Evolutionary conservation across 2,888 invertebrate species (phyloP), one percentile per base, ranked within the genome.

Genomic region (Neoitamus cyanurus): DNA sequence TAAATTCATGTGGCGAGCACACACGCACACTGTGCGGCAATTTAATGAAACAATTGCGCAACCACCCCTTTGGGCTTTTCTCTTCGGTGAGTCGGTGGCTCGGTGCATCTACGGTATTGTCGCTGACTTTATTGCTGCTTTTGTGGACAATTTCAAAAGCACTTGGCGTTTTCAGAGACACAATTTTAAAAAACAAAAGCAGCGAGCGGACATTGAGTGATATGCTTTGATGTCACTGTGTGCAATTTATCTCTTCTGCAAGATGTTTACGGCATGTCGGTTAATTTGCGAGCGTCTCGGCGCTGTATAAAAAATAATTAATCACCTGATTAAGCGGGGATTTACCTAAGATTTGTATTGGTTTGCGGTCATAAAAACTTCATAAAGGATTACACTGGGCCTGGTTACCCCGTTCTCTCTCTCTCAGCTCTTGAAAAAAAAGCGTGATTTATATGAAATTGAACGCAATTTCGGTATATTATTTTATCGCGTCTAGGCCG

Each of bases 1-100:
- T 34, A 37, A 73, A 73, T 73, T 73, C 34, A 73, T 73, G 73
- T 31, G 20, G 15, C 11, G 20, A 20, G 20, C 30, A n/a, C n/a
- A 28, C 70, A 31, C 70, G 15, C n/a, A 70, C 70, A 31, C 13
- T 36, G 11, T 6, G 36, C 34, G 37, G 7, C 34, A 73, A 36
- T 36, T 30, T 73, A 73, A 73, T 73, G 73, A 34, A 36, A 20
- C 36, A 73, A 73, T 73, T 73, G 31, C 73, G 20, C 36, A 73
- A 73, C 34, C 73, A 34, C 73, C 20, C 73, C 73, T 73, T 72
- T n/a, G 31, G 34, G 34, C 25, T 58, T 58, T 58, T 58, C 25
- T 58, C 25, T 3, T 1, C 58, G 58, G 25, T 25, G 58, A 0
- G n/a, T 1, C 37, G 3, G 37, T 37, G 37, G 37, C 37, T 31